These are phyloP conservation scores for Bungarus multicinctus DNA, from an alignment of 2,113 vertebrate species.

Conservation along the genomic window DNA sequence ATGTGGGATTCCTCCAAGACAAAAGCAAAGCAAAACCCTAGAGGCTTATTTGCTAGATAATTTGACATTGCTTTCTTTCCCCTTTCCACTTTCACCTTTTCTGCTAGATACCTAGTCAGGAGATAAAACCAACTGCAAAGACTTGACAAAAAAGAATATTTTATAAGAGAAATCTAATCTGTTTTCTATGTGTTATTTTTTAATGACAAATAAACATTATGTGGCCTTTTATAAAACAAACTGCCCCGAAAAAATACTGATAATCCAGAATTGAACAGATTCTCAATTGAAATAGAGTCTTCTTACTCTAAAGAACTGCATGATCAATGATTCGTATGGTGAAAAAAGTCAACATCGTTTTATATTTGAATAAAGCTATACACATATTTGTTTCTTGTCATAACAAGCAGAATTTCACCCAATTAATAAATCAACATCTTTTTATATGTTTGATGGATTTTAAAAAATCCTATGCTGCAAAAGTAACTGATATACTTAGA, in stretches of 20 bases:
- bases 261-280: not conserved
- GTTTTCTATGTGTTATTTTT: not conserved
- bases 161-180: not conserved
- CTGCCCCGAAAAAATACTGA: not conserved
- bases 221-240: not conserved
- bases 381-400: not conserved
- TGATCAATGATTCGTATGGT: not conserved
- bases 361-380: not conserved
- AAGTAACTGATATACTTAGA: not conserved
- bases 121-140: not conserved
- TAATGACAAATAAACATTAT: not conserved
- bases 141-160: not conserved
- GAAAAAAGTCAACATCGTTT: not conserved
- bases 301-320: not conserved
- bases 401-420: not conserved
- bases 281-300: not conserved
- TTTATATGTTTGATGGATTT: not conserved
- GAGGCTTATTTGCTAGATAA: not conserved
- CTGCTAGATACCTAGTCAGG: not conserved
- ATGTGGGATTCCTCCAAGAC: not conserved
- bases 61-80: not conserved
- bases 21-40: not conserved
- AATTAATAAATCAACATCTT: not conserved
- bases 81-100: not conserved
- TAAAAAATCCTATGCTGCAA: not conserved